Evolutionary conservation across 2,888 invertebrate genomes (phyloP).

Genomic region (Metalampra italica): DNA sequence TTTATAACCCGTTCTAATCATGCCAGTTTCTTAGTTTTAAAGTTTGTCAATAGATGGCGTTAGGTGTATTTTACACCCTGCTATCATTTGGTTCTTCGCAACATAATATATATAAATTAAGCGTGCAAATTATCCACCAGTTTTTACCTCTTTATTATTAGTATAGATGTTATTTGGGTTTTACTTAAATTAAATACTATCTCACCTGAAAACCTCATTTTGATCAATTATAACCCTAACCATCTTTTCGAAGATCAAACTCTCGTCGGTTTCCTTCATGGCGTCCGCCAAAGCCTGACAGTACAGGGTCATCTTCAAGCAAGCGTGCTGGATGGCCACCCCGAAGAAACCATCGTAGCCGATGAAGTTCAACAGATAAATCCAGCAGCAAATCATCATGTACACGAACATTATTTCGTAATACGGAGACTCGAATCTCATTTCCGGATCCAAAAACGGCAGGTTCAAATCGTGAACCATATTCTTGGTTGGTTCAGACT

Average conservation of each 20-base stretch:
- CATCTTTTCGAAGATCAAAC: slow-evolving; percentile 17
- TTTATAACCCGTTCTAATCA: no score
- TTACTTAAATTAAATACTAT: no score
- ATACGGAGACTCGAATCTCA: slow-evolving; percentile 37
- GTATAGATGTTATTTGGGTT: no score
- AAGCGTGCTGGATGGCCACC: slow-evolving; percentile 45
- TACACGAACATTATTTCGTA: slow-evolving; percentile 43
- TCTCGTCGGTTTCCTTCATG: slow-evolving; percentile 13
- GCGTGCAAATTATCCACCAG: no score
- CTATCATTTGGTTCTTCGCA: no score
- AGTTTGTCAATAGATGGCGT: no score
- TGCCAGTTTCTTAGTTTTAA: no score
- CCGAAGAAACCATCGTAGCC: slow-evolving; percentile 57
- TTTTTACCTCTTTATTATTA: no score
- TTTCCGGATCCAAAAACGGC: slow-evolving; percentile 30
- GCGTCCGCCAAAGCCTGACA: slow-evolving; percentile 42
- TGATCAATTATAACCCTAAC: slow-evolving; percentile 42
- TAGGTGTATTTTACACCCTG: no score
- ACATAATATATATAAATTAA: no score
- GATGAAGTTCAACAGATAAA: slow-evolving; percentile 37
- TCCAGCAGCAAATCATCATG: slow-evolving; percentile 23
- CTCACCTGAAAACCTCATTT: slow-evolving; percentile 11
- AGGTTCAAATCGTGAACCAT: slow-evolving; percentile 42
- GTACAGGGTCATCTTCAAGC: slow-evolving; percentile 47
- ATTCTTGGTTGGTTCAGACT: slow-evolving; percentile 26